Percentiles rank a stretch among this genome's conserved stretches.
Evolutionary conservation across 1,140 invertebrate genomes (phyloP).

Genomic region (Pentalonia nigronervosa): DNA sequence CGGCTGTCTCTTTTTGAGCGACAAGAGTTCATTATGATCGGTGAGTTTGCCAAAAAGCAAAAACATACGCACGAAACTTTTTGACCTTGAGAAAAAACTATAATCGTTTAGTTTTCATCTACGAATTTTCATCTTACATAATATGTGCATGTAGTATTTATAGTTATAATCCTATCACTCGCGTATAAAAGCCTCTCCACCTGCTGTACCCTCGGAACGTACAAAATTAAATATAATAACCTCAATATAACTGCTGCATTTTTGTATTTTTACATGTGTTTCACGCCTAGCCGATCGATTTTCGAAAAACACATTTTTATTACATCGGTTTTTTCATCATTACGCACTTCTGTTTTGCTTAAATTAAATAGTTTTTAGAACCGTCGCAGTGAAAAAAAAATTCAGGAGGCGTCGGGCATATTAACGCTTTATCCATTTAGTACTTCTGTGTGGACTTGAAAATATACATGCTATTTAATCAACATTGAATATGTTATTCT

Average conservation of each 20-base stretch:
- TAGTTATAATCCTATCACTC: neutral
- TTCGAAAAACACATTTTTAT: neutral
- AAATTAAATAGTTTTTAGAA: neutral
- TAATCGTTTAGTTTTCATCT: neutral
- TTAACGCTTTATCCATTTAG: neutral
- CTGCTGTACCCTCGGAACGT: neutral
- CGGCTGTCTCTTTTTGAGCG: slow-evolving; percentile 51
- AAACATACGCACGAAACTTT: neutral
- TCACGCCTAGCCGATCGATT: neutral
- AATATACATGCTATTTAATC: neutral
- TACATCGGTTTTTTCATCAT: neutral
- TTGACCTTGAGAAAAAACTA: slow-evolving; percentile 28
- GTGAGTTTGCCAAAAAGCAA: slow-evolving; percentile 35
- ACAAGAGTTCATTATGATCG: slow-evolving; percentile 44
- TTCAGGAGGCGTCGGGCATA: neutral
- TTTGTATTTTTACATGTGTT: neutral
- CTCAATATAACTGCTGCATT: neutral
- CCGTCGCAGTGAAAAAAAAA: neutral
- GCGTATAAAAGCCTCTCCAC: neutral
- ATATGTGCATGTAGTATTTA: neutral
- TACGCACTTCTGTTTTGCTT: neutral
- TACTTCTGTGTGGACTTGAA: neutral
- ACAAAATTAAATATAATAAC: neutral
- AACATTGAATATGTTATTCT: neutral
- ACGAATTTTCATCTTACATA: neutral